Percentiles rank a stretch among this genome's conserved stretches.
These are phyloP conservation scores for Cotesia congregata DNA, from an alignment of 2,888 invertebrate genomes.

Conservation along the genomic window DNA sequence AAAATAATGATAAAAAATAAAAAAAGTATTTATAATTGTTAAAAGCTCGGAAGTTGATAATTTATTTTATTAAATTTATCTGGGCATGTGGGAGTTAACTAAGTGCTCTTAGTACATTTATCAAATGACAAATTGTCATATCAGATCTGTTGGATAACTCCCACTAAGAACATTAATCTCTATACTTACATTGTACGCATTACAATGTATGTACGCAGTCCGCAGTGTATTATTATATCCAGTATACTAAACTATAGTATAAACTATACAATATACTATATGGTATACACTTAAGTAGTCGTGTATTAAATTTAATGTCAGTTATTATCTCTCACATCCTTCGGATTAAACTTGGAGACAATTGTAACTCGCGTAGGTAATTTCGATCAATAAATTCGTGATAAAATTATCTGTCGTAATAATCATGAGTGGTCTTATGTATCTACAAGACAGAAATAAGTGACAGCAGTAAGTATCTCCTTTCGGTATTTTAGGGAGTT, in stretches of 20 bases:
- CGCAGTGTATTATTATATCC: neutral
- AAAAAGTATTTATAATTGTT: neutral
- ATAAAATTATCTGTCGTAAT: no score
- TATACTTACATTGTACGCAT: neutral
- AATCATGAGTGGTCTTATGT: no score
- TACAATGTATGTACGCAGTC: neutral
- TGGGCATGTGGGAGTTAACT: conserved; percentile 26
- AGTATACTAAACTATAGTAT: neutral
- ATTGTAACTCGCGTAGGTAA: neutral
- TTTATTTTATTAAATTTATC: conserved; percentile 27
- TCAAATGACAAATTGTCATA: conserved; percentile 30
- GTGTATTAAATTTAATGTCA: neutral
- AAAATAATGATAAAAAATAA: neutral
- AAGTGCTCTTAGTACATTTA: conserved; percentile 17
- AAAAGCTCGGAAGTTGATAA: conserved; percentile 29
- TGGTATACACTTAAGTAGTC: neutral
- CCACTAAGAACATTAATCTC: neutral
- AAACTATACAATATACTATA: no score
- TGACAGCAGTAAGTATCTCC: neutral
- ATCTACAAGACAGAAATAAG: neutral
- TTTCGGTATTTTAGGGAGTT: neutral
- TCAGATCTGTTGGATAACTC: conserved; percentile 1
- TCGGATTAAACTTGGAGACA: neutral
- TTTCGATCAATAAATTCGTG: neutral
- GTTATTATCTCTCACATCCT: neutral